Percentiles rank a stretch among this genome's conserved stretches.
Evolutionary conservation across 2,888 invertebrate species (phyloP).

Genomic region (Thecophora atra): DNA sequence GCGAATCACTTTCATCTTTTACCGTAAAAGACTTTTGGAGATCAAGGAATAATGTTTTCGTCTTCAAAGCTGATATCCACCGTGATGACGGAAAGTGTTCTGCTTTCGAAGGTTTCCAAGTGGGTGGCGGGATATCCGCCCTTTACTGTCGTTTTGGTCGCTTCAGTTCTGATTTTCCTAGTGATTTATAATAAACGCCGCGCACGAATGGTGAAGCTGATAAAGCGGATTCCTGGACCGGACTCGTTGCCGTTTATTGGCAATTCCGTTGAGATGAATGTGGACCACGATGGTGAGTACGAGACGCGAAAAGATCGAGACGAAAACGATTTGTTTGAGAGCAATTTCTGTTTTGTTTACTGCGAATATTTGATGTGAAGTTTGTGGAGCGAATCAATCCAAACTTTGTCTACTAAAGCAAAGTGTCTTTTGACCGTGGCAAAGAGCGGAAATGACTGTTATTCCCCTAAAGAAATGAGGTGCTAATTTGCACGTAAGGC

Average conservation of each 20-base stretch:
- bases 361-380: too few relatives aligned
- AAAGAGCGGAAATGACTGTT: too few relatives aligned
- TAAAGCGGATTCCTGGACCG: slow-evolving; percentile 71
- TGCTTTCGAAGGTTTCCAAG: slow-evolving; percentile 58
- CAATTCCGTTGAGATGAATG: slow-evolving; percentile 70
- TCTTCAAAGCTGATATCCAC: slow-evolving; percentile 57
- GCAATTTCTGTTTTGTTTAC: too few relatives aligned
- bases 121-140: slow-evolving; percentile 62
- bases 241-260: slow-evolving; percentile 71
- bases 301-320: not conserved
- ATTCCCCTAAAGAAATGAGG: too few relatives aligned
- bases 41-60: slow-evolving; percentile 33
- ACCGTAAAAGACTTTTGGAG: not conserved
- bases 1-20: not conserved
- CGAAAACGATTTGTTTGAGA: too few relatives aligned
- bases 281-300: slow-evolving; percentile 69
- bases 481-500: too few relatives aligned
- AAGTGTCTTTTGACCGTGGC: too few relatives aligned
- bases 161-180: slow-evolving; percentile 53
- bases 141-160: slow-evolving; percentile 57
- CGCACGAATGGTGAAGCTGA: slow-evolving; percentile 65
- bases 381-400: too few relatives aligned
- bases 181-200: slow-evolving; percentile 61
- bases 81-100: slow-evolving; percentile 60
- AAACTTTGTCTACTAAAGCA: too few relatives aligned